Conservation (phyloP, 2,113 vertebrate genomes). For the Agelaius phoeniceus region DNA sequence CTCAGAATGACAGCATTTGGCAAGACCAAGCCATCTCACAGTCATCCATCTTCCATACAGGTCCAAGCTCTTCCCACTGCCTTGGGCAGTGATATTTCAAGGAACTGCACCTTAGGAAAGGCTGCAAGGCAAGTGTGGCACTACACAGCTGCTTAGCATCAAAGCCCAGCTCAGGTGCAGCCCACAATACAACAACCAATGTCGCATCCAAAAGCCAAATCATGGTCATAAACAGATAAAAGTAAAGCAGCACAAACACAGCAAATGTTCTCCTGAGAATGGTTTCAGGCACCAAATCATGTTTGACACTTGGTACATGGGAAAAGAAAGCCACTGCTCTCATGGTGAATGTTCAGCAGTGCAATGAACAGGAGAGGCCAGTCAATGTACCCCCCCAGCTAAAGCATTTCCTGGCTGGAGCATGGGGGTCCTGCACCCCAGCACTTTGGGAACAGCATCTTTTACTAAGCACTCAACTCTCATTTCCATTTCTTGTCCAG, state of each 20-base stretch:
- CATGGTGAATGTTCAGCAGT: not conserved
- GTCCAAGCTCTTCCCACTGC: not conserved
- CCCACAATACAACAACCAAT: not conserved
- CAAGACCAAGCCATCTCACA: not conserved
- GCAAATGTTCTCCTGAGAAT: not conserved
- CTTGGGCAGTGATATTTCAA: not conserved
- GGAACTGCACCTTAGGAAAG: not conserved
- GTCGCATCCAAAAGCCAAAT: not conserved
- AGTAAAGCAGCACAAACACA: not conserved
- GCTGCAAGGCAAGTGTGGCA: not conserved
- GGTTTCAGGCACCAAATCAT: not conserved
- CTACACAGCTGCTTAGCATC: not conserved
- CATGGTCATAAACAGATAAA: fast-evolving
- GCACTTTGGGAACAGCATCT: fast-evolving
- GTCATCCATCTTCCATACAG: not conserved
- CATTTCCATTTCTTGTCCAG: not conserved
- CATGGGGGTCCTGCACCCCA: not conserved
- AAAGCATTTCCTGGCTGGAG: not conserved
- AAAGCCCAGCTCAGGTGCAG: not conserved
- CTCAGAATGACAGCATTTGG: not conserved
- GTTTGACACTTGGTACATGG: not conserved
- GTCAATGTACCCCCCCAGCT: not conserved
- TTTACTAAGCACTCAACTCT: not conserved
- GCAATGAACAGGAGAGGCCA: fast-evolving
- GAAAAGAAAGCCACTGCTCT: not conserved